Evolutionary conservation across 2,888 invertebrate species (phyloP), one percentile per base, ranked within the genome.

Genomic region (Globia sparganii): DNA sequence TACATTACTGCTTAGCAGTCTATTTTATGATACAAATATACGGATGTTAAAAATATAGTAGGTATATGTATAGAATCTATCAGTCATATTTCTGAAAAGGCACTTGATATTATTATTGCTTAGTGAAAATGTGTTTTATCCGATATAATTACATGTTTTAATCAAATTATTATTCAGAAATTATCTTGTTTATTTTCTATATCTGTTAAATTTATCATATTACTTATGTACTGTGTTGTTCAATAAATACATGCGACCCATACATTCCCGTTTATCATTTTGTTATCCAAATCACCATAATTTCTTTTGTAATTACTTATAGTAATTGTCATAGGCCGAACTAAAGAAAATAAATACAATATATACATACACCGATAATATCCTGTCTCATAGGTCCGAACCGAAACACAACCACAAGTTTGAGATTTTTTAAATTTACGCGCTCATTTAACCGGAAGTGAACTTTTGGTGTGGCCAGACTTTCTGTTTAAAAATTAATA

Each of bases 211-310:
- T 78, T 66, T 74, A 73, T 87, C 74, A 81, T 80, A 80, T 76
- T 84, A 81, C 77, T 64, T 73, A 69, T 62, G 77, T 77, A 80
- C 72, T 86, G 90, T 90, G 90, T 91, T 89, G 86, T 91, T 90
- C 86, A 91, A 89, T 92, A 90, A 92, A 91, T 89, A 89, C 82
- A 88, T 89, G 88, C 89, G 88, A 91, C 84, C 83, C 87, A 87
- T 81, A 75, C 46, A 8, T 70, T 62, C 37, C 71, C 56, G 70
- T 72, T 77, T 72, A 21, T 59, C 40, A 49, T 69, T 78, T 43
- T 8, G 1, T 21, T 11, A 5, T 46, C 59, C 53, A 18, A 53
- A 53, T 37, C 2, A 6, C 15, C 4, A 34, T 31, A 6, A 28
- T 43, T 53, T 53, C 0, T 53, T 56, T 66, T 31, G 31, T 37